Evolutionary conservation across 1,140 invertebrate species (phyloP).

Genomic region (Metopolophium dirhodum): DNA sequence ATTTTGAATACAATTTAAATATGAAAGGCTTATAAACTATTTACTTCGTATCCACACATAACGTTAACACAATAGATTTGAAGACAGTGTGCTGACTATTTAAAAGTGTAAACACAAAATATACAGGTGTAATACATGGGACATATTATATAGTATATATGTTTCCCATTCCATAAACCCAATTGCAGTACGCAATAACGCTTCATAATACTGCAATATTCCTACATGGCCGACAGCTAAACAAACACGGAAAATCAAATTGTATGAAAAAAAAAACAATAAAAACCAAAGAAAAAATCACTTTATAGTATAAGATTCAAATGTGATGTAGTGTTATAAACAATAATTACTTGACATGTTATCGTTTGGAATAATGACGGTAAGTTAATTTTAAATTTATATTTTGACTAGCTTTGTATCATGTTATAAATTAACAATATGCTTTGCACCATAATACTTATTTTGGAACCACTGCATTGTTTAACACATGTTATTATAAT

Average conservation of each 20-base stretch:
- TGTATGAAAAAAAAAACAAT: neutral
- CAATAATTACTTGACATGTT: neutral
- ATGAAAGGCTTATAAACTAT: neutral
- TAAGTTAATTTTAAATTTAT: neutral
- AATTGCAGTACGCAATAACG: neutral
- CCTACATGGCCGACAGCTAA: neutral
- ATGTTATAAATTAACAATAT: neutral
- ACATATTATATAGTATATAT: neutral
- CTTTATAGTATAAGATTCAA: neutral
- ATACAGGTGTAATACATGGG: neutral
- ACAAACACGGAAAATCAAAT: neutral
- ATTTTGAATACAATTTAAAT: neutral
- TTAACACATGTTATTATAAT: neutral
- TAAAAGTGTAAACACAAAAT: neutral
- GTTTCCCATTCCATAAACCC: neutral
- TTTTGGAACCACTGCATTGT: neutral
- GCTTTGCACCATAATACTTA: neutral
- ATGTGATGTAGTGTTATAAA: neutral
- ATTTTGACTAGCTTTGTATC: neutral
- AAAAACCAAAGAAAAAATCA: neutral
- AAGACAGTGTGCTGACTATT: neutral
- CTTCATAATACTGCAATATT: neutral
- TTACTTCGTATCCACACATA: neutral
- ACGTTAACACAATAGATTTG: neutral
- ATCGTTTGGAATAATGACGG: slow-evolving; percentile 13